phyloP scores from a whole-genome alignment of 2,797 vertebrate genomes.

The Crax fasciolata region DNA sequence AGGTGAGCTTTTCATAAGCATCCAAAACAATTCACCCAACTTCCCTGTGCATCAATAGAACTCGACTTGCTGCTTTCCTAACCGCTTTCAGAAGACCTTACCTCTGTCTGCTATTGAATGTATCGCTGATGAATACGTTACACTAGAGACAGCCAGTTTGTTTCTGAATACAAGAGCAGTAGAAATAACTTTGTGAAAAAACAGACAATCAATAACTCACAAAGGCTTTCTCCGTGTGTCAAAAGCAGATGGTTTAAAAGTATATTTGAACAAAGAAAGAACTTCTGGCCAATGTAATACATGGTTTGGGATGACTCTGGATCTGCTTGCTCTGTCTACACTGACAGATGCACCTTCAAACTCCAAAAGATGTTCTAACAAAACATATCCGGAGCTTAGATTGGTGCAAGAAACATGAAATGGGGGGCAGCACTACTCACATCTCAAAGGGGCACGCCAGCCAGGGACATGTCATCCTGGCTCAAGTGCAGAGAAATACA shows the following conservation, averaged over 20 bases:
- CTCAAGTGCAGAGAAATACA: background rate
- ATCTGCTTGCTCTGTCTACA: background rate
- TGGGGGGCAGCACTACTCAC: background rate
- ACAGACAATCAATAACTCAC: background rate
- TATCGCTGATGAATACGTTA: background rate
- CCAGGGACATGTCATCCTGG: fast-evolving
- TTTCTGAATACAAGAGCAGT: background rate
- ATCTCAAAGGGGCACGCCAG: background rate
- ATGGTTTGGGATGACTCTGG: background rate
- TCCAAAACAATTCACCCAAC: background rate
- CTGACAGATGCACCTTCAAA: background rate
- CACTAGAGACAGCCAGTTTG: background rate
- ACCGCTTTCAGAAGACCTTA: background rate
- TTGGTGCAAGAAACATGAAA: background rate
- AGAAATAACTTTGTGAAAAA: background rate
- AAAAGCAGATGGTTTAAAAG: background rate
- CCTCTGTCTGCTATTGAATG: background rate
- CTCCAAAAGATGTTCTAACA: background rate
- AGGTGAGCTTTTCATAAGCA: conserved; percentile 23
- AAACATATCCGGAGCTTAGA: background rate
- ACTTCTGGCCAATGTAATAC: background rate
- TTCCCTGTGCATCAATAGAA: background rate
- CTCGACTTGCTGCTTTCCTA: background rate
- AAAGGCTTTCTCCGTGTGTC: background rate
- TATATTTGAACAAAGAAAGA: background rate